Evolutionary conservation across 2,113 vertebrate species (phyloP), one percentile per base, ranked within the genome.

Genomic region (Oreochromis tanganicae): DNA sequence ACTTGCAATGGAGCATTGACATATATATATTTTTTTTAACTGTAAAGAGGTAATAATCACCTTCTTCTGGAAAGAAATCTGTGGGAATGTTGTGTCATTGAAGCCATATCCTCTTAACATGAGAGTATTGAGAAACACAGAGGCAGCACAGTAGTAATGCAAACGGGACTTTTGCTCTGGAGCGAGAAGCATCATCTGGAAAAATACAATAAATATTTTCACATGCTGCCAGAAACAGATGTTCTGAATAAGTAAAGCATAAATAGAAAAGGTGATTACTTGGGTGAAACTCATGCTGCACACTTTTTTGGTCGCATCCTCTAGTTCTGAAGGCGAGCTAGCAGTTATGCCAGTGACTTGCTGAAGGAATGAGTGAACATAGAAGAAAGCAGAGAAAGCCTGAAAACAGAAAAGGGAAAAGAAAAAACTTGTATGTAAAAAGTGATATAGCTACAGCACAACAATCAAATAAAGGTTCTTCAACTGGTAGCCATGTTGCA

Each of bases 381-480:
- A 97, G 95, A 95, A 99, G 92, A 99, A 99, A 2, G 97, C 98
- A 85, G 99, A 98, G 93, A 99, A 99, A 1, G 98, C 99, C 99
- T 99, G 94, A 24, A 29, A 85, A 43, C 38, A 88, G 19, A 80
- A 10, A 57, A 75, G 5, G 14, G 14, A 4, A 7, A n/a, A 48
- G 66, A 73, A 17, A 48, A 17, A 24, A 32, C 66, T 38, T 13
- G 34, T 21, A 38, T 66, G 34, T 66, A 1, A 9, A 55, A 29
- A 29, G 55, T 56, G 9, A 55, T 10, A 3, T 9, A 41, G 34
- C 63, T 24, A 41, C 6, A 41, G 63, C 12, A 71, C 68, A 66
- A 38, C 61, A 13, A 66, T 21, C 34, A 21, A 38, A 66, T 66
- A 66, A 38, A 21, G 6, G 34, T 38, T 66, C 2, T 38, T 38